Evolutionary conservation across 2,113 vertebrate genomes (phyloP).

Genomic region (Pteropus alecto): DNA sequence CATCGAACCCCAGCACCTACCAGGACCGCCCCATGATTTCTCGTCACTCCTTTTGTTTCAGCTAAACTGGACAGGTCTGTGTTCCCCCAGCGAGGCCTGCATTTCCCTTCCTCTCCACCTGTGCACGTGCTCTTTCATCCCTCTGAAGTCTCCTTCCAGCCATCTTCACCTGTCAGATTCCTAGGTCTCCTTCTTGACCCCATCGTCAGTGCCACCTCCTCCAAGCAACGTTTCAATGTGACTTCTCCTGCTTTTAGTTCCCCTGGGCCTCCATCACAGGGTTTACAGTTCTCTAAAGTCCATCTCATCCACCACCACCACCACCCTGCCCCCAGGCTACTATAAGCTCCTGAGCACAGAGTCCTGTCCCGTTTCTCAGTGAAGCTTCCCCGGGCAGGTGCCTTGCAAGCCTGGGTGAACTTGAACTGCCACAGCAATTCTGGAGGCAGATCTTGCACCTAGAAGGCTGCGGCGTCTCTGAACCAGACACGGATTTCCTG

Average conservation of each 20-base stretch:
- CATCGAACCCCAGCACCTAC: neutral
- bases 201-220: neutral
- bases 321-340: no score
- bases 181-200: neutral
- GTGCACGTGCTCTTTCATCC: neutral
- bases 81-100: neutral
- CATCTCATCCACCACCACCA: no score
- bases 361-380: neutral
- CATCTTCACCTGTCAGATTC: neutral
- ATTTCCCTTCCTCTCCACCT: neutral
- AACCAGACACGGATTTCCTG: neutral
- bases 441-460: neutral
- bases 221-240: neutral
- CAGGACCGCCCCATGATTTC: neutral
- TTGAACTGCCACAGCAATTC: neutral
- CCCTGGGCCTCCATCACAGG: fast-evolving
- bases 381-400: neutral
- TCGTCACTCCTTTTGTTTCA: neutral
- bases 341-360: neutral
- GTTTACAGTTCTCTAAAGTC: no score
- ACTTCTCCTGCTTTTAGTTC: neutral
- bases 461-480: neutral
- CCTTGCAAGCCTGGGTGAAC: neutral
- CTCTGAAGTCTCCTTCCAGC: neutral
- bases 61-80: neutral